These are phyloP conservation scores for Tautogolabrus adspersus DNA, from an alignment of 2,113 vertebrate genomes.

Conservation along the genomic window DNA sequence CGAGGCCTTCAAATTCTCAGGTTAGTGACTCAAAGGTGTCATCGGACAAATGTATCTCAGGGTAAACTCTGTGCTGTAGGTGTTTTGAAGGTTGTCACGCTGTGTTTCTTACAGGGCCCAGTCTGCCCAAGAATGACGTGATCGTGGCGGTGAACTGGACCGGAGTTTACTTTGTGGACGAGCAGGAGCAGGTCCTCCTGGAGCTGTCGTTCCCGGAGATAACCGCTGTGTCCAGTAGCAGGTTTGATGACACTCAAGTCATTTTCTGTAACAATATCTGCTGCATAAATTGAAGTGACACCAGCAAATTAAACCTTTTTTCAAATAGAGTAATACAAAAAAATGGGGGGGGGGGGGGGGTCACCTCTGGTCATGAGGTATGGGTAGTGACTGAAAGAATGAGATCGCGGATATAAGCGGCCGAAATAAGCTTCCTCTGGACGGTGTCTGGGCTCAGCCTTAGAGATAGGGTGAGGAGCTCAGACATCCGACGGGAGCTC, in stretches of 20 bases:
- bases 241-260: slow-evolving; percentile 66
- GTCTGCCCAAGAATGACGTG: slow-evolving; percentile 95
- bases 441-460: too few relatives aligned
- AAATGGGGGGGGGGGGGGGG: too few relatives aligned
- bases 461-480: too few relatives aligned
- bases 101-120: slow-evolving; percentile 87
- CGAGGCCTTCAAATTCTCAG: slow-evolving; percentile 98
- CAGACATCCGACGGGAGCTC: too few relatives aligned
- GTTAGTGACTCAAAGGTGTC: slow-evolving; percentile 54
- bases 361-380: too few relatives aligned
- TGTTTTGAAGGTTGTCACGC: background rate
- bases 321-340: too few relatives aligned
- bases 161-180: slow-evolving; percentile 96
- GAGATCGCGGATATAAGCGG: too few relatives aligned
- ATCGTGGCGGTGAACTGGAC: slow-evolving; percentile 99
- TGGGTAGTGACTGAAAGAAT: too few relatives aligned
- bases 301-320: too few relatives aligned
- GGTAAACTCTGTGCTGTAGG: background rate
- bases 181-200: slow-evolving; percentile 97
- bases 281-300: too few relatives aligned
- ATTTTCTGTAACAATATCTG: too few relatives aligned
- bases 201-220: slow-evolving; percentile 98
- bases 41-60: background rate
- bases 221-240: slow-evolving; percentile 94
- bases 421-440: too few relatives aligned